phyloP scores from a whole-genome alignment of 2,797 vertebrate genomes.

The Alexandromys oeconomus region DNA sequence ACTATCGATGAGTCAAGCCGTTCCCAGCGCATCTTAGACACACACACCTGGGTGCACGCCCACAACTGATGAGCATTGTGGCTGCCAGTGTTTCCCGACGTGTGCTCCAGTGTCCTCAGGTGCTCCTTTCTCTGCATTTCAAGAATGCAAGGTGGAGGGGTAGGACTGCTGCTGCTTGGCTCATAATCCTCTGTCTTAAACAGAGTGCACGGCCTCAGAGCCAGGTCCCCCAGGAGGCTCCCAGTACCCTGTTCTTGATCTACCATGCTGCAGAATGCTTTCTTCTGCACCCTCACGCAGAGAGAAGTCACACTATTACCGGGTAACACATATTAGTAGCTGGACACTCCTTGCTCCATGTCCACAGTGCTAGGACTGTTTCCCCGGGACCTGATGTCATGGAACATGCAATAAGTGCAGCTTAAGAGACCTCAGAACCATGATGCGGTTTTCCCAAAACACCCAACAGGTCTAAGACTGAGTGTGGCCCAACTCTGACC shows the following conservation, averaged over 20 bases:
- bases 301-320: not conserved
- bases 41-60: conserved; percentile 82
- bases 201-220: not conserved
- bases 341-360: rapidly evolving
- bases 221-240: no score
- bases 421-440: not conserved
- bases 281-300: not conserved
- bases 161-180: not conserved
- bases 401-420: not conserved
- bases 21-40: conserved; percentile 87
- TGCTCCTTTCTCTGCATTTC: conserved; percentile 77
- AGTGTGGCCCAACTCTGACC: not conserved
- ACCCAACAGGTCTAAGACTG: not conserved
- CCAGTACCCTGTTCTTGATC: not conserved
- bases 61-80: conserved; percentile 81
- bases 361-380: not conserved
- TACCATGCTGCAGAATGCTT: rapidly evolving
- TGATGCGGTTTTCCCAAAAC: not conserved
- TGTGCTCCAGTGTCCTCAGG: conserved; percentile 78
- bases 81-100: conserved; percentile 70
- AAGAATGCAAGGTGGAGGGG: not conserved
- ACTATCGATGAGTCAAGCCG: conserved; percentile 90
- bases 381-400: not conserved
- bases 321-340: not conserved
- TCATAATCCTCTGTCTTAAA: not conserved